Evolutionary conservation across 2,797 vertebrate species (phyloP).

Genomic region (Chloroceryle inda): DNA sequence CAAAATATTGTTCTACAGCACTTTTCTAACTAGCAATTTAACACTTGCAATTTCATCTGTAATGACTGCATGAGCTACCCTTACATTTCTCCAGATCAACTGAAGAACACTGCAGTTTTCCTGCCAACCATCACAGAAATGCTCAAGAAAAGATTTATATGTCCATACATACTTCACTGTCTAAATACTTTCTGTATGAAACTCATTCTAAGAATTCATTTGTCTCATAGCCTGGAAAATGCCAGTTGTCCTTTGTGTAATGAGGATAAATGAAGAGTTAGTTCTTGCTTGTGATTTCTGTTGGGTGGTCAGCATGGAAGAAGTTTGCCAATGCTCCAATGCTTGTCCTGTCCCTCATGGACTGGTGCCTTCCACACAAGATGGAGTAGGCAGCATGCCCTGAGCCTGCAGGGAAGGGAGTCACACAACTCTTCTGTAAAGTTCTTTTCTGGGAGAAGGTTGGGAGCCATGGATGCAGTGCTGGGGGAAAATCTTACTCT

Average conservation of each 20-base stretch:
- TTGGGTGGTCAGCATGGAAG: not conserved
- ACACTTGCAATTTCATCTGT: not conserved
- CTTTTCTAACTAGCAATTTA: not conserved
- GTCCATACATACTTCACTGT: not conserved
- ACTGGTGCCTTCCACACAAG: not conserved
- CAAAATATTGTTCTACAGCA: not conserved
- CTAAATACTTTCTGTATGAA: not conserved
- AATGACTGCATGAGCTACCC: not conserved
- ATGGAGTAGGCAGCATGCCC: not conserved
- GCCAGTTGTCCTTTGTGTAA: not conserved
- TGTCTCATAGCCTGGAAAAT: not conserved
- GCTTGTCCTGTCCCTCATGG: fast-evolving
- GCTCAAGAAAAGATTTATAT: not conserved
- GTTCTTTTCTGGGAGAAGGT: not conserved
- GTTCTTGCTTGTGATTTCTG: not conserved
- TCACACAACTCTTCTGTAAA: not conserved
- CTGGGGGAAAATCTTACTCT: not conserved
- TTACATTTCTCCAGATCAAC: not conserved
- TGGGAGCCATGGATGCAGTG: not conserved
- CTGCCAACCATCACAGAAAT: not conserved
- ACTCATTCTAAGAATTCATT: not conserved
- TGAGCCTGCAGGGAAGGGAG: fast-evolving
- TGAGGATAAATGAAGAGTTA: not conserved
- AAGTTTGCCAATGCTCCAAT: not conserved
- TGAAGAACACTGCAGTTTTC: not conserved